Conservation (phyloP, 2,113 vertebrate genomes). For the Bambusicola thoracicus region DNA sequence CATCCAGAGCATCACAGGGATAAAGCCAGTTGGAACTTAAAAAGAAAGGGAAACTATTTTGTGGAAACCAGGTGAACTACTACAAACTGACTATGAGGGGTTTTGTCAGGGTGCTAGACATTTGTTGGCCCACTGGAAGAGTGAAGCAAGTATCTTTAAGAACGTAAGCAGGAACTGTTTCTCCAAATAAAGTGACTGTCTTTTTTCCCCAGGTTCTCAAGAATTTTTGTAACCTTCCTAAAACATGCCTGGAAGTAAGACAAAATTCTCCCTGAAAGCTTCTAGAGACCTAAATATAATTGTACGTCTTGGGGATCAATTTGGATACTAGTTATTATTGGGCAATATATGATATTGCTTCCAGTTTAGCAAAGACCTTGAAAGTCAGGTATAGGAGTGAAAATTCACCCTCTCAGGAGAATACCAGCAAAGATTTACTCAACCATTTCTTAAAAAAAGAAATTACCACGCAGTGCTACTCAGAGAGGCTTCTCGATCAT, state of each 20-base stretch:
- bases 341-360: background rate
- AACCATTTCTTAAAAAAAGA: background rate
- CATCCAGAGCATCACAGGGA: background rate
- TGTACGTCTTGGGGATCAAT: background rate
- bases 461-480: background rate
- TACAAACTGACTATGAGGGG: background rate
- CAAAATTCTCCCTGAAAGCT: background rate
- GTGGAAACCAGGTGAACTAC: background rate
- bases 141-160: background rate
- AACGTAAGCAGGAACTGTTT: fast-evolving
- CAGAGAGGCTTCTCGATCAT: background rate
- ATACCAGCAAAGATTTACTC: background rate
- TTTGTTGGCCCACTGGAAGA: background rate
- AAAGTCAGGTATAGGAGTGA: background rate
- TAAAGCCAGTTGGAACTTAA: background rate
- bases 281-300: background rate
- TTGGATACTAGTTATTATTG: background rate
- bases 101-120: background rate
- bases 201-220: background rate
- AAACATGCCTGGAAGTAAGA: background rate
- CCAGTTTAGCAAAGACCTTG: background rate
- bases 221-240: background rate
- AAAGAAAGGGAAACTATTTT: background rate
- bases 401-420: background rate
- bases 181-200: background rate